Evolutionary conservation across 2,797 vertebrate genomes (phyloP).

Genomic region (Microcaecilia unicolor): DNA sequence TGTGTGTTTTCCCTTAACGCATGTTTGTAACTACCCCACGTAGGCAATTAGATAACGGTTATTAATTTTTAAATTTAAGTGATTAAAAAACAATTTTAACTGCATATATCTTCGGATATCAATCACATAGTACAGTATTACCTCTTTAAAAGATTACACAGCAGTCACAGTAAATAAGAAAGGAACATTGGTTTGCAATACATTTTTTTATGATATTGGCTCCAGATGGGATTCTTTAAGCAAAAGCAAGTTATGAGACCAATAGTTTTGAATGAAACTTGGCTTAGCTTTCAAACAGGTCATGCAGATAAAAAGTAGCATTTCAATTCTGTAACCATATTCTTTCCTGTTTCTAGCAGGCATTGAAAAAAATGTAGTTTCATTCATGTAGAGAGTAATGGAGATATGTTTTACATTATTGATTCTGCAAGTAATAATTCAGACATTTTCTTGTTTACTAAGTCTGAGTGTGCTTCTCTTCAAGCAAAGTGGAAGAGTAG

Average conservation of each 20-base stretch:
- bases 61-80: too few relatives aligned
- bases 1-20: too few relatives aligned
- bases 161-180: too few relatives aligned
- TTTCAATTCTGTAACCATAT: constrained; percentile 15
- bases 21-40: too few relatives aligned
- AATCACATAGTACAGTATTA: too few relatives aligned
- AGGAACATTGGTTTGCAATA: not conserved
- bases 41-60: too few relatives aligned
- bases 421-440: constrained; percentile 22
- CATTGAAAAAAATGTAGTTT: constrained; percentile 35
- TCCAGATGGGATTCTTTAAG: constrained; percentile 48
- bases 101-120: too few relatives aligned
- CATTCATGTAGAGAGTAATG: constrained; percentile 31
- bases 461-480: too few relatives aligned
- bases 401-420: constrained; percentile 49
- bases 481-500: too few relatives aligned
- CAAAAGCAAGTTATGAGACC: constrained; percentile 44
- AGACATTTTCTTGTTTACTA: not conserved
- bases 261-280: constrained; percentile 64
- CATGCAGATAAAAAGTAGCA: constrained; percentile 40
- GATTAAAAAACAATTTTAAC: too few relatives aligned
- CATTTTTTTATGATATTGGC: constrained; percentile 27
- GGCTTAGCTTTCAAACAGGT: constrained; percentile 41
- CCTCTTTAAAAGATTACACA: too few relatives aligned
- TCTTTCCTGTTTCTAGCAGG: constrained; percentile 26